Base-by-base conservation (phyloP, 2,888 invertebrate species). In the Drosophila putrida region DNA sequence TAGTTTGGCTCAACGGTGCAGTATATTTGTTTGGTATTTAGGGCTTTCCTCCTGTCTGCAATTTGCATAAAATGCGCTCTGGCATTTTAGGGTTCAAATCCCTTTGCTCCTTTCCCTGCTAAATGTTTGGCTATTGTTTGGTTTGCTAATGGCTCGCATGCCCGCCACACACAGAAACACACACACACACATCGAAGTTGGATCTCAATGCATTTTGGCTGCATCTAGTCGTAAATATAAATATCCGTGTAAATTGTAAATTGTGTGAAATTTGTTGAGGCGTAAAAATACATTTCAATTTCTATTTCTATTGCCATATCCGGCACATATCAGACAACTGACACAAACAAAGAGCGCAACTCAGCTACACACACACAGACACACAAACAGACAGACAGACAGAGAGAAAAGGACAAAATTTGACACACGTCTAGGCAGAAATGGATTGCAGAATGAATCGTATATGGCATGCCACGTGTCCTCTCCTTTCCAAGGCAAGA, bases 41-140 rank as follows among this genome's bases (percentile, higher is more conserved):
- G 65, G 59, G 39, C 69, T 46, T 38, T 44, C 41, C 44, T 53
- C 28, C 64, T 71, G 61, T 33, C 57, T 58, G 79, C 73, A 79
- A 84, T 88, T 83, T 83, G 85, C 88, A 83, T 88, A 85, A 82
- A 88, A 79, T 77, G 77, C 73, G 69, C 68, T 54, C 76, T 38
- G 82, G 54, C 51, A 84, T 75, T 72, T 77, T 36, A 13, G 44
- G 65, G 65, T 60, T 54, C 1, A 44, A 66, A 51, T 70, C 54
- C 76, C 36, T 35, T 11, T 20, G 31, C 43, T 25, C 25, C 43
- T 44, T 58, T 46, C 33, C n/a, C 60, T 49, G 61, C 50, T 53
- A 49, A 71, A 54, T 66, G 53, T 64, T 66, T 58, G 71, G 64
- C 75, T 53, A 72, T 75, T 82, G 82, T 87, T 87, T 87, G 75